phyloP scores from a whole-genome alignment of 2,113 vertebrate genomes.

The Syngnathoides biaculeatus region DNA sequence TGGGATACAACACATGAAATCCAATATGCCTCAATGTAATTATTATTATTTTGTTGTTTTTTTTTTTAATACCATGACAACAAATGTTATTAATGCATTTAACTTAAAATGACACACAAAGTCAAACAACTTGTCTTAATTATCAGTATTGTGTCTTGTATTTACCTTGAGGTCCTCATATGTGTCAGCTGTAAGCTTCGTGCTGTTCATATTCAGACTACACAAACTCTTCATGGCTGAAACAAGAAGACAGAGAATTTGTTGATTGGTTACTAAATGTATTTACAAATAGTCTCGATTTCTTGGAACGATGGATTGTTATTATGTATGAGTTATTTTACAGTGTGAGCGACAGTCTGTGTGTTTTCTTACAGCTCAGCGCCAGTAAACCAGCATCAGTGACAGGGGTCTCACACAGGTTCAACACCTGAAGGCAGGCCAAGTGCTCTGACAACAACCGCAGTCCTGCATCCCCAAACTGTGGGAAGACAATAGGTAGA shows the following conservation, averaged over 20 bases:
- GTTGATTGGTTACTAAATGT: background rate
- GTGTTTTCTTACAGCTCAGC: slow-evolving; percentile 86
- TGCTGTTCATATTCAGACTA: slow-evolving; percentile 99
- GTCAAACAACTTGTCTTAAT: background rate
- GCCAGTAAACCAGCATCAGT: slow-evolving; percentile 93
- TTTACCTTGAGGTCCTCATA: slow-evolving; percentile 97
- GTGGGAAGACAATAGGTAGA: background rate
- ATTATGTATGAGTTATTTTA: background rate
- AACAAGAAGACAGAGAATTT: slow-evolving; percentile 11
- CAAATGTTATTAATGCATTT: background rate
- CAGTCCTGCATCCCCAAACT: slow-evolving; percentile 95
- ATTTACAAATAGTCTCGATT: background rate
- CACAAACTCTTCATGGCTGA: slow-evolving; percentile 98
- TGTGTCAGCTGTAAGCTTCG: slow-evolving; percentile 98
- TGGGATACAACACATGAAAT: too few relatives aligned
- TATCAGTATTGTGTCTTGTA: background rate
- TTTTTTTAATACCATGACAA: background rate
- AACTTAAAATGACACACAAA: background rate
- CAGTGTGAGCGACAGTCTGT: background rate
- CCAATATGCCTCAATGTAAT: too few relatives aligned
- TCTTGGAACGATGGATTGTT: background rate
- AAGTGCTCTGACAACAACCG: slow-evolving; percentile 95
- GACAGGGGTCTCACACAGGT: slow-evolving; percentile 96
- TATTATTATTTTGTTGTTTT: too few relatives aligned
- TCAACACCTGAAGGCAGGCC: slow-evolving; percentile 96